Percentiles rank a stretch among this genome's conserved stretches.
phyloP scores from a whole-genome alignment of 1,140 invertebrate genomes.

The Parapsyche elsis region DNA sequence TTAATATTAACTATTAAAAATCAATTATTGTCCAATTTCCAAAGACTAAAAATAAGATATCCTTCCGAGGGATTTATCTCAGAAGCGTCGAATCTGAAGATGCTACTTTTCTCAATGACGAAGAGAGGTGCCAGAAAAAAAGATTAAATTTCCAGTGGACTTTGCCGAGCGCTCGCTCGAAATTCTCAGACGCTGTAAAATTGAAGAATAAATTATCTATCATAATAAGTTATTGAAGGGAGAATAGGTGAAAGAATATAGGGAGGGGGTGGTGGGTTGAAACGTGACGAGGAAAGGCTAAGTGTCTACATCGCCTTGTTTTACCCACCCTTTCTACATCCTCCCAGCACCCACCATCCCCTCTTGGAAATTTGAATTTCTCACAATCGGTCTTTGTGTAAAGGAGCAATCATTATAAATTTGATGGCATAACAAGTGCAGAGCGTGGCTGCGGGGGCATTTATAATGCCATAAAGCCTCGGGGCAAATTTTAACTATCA shows the following conservation, averaged over 20 bases:
- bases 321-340: too few species aligned
- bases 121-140: neutral
- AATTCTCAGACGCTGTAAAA: constrained; percentile 42
- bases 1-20: too few species aligned
- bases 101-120: neutral
- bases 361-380: constrained; percentile 51
- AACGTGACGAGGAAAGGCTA: constrained; percentile 13
- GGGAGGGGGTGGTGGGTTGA: neutral
- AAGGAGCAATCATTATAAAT: constrained; percentile 56
- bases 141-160: constrained; percentile 23
- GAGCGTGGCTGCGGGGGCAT: constrained; percentile 36
- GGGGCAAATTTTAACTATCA: constrained; percentile 55
- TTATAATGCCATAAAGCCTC: constrained; percentile 53
- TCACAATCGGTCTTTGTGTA: constrained; percentile 52
- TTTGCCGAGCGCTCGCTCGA: neutral
- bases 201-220: constrained; percentile 44
- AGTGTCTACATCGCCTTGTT: neutral
- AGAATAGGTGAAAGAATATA: constrained; percentile 13
- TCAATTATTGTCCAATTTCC: neutral
- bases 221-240: constrained; percentile 38
- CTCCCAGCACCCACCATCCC: neutral
- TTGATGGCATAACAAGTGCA: constrained; percentile 53
- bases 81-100: neutral
- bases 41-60: constrained; percentile 11
- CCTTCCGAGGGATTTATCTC: neutral